Evolutionary conservation across 2,797 vertebrate species (phyloP), one percentile per base, ranked within the genome.

Genomic region (Scomberomorus guttatus): DNA sequence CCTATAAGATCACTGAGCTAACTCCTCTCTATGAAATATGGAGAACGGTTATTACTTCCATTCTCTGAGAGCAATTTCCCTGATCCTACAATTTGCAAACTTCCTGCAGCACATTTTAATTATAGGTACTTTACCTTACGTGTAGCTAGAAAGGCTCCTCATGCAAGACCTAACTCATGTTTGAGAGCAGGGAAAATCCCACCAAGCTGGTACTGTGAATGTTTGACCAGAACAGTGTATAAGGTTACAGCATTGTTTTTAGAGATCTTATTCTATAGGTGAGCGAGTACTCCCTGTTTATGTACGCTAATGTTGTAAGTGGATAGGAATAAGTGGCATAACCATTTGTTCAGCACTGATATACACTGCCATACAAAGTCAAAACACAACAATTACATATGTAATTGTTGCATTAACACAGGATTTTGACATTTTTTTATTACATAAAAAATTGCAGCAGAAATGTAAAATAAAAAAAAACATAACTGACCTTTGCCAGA

Each of bases 81-180:
- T 74, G 50, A 79, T 91, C 87, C 86, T 90, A 71, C 86, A 87
- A 90, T 89, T 91, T 88, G 71, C 83, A 85, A 80, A 85, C 91
- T 90, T 94, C 85, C 82, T 90, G 82, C 80, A 87, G 85, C 82
- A 89, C 87, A 89, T 88, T 93, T 92, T 95, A 92, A 95, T 94
- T 90, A 94, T 81, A 94, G 85, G 81, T 90, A 73, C 80, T 80
- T 80, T 71, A 79, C 79, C 61, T 66, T 75, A 80, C 50, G 75
- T 81, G 82, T 62, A 70, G 72, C 74, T 86, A 77, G 77, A 79
- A 67, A 81, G 72, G 58, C 84, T 90, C 75, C 68, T 80, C 78
- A 39, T 90, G 65, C 88, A 89, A 90, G 89, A 81, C 83, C 65
- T 79, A 89, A 90, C 91, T 93, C 89, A 91, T 90, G 83, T 89